A percentile compares a stretch with the other conserved stretches of the same genome.
Evolutionary conservation across 92 coral and sea anemone genomes (phyloP).

Genomic region (Parazoanthus darwini): DNA sequence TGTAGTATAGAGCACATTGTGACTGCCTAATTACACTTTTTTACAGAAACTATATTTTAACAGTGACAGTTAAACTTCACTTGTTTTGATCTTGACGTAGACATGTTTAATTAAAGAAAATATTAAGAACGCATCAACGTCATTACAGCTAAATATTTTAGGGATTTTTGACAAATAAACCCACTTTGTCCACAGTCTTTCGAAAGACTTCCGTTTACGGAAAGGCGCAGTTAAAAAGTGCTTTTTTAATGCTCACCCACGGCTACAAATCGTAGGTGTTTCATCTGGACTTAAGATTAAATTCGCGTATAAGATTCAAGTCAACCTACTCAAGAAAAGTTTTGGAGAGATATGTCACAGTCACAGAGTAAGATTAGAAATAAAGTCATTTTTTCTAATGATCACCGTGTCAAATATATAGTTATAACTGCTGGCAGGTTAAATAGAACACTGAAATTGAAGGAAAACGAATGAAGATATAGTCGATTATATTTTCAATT

Average conservation of each 20-base stretch:
- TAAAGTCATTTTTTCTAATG: no score
- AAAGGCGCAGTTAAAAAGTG: no score
- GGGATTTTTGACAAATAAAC: no score
- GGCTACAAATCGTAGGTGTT: not conserved
- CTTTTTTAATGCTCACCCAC: not conserved
- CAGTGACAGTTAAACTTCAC: not conserved
- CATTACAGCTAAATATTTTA: no score
- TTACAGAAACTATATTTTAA: no score
- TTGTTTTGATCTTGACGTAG: not conserved
- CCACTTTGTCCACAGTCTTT: not conserved
- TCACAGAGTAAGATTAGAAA: not conserved
- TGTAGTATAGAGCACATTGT: not conserved
- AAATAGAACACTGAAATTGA: no score
- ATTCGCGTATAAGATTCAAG: no score
- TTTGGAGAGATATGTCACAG: not conserved
- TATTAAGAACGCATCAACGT: not conserved
- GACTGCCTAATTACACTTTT: no score
- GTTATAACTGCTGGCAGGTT: not conserved
- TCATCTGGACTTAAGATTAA: not conserved
- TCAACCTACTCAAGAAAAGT: not conserved
- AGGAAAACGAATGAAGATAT: no score
- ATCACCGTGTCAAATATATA: not conserved
- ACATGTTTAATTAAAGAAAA: not conserved
- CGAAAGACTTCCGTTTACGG: not conserved
- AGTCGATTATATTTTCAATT: not conserved